phyloP scores from a whole-genome alignment of 2,113 vertebrate species.

The Channa maculata region DNA sequence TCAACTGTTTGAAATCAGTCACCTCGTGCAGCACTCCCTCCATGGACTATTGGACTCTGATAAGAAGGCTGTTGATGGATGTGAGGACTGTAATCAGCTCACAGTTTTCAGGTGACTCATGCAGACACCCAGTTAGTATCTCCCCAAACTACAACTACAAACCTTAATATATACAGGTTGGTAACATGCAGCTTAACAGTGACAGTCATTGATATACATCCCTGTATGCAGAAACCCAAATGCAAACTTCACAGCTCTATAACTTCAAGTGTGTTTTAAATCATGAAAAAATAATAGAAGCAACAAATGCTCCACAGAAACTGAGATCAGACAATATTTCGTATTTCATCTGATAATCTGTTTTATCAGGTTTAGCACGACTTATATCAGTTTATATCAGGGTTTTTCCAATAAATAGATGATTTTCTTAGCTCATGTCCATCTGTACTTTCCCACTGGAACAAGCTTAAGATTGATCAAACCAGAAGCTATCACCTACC shows the following conservation, averaged over 20 bases:
- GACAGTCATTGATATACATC: conserved; percentile 4
- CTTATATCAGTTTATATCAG: not conserved
- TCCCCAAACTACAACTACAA: conserved; percentile 25
- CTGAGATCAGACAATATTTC: not conserved
- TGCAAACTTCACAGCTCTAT: not conserved
- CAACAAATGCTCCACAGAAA: not conserved
- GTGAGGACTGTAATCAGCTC: conserved; percentile 47
- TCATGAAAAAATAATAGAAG: not conserved
- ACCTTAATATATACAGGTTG: conserved; percentile 16
- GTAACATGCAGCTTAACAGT: not conserved
- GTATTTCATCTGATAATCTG: too few species aligned
- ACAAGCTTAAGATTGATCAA: not conserved
- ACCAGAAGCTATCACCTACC: not conserved
- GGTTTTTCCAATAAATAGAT: not conserved
- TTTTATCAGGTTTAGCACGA: not conserved
- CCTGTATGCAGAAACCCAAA: conserved; percentile 4
- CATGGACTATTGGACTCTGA: conserved; percentile 77
- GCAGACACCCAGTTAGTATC: conserved; percentile 24
- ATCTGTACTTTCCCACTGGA: not conserved
- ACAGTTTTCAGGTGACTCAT: conserved; percentile 53
- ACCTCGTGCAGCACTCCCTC: conserved; percentile 58
- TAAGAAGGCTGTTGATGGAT: conserved; percentile 62
- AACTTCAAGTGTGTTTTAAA: not conserved
- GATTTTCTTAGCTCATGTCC: not conserved
- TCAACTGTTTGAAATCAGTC: conserved; percentile 39